Base-by-base conservation (phyloP, 2,797 vertebrate species). In the Bucorvus abyssinicus region DNA sequence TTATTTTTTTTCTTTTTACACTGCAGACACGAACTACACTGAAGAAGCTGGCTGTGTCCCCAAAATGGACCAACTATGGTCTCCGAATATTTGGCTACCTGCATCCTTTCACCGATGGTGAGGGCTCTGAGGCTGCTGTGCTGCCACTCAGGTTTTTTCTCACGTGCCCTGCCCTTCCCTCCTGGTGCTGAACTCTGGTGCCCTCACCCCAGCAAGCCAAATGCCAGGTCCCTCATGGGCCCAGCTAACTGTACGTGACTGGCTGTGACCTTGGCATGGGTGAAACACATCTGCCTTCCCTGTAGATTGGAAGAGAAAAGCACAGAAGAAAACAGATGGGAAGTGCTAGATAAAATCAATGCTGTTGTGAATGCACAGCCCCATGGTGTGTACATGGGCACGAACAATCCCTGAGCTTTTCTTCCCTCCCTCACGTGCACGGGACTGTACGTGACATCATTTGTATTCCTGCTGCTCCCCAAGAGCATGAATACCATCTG, bases 31-130 rank as follows among this genome's bases (percentile, higher is more conserved):
- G 99, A 80, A 99, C 97, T 23, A 99, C 98, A 2, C 97, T 99
- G 91, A 98, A 97, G 96, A 99, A 99, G 94, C 96, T 99, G 96
- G 99, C 99, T 0, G 97, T 99, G 50, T 97, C 98, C 30, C 99
- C 99, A 63, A 98, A 97, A 84, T 99, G 99, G 99, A 99, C 97
- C 77, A 98, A 99, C 97, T 99, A 99, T 1, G 99, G 99, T 29
- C 98, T 99, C 87, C 98, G 99, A 82, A 98, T 99, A 96, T 99
- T 99, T 95, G 99, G 99, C 89, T 99, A 99, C 95, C 93, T 99
- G 81, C 99, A 99, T 94, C 99, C 99, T 34, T 98, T 97, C 50
- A 61, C 96, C 0, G 94, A 98, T 2, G 99, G 99, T 99, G 97
- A 97, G 97, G 49, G 57, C 27, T 86, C 47, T 59, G 52, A 67